Percentiles rank a stretch among this genome's conserved stretches.
Conservation (phyloP, 2,888 invertebrate species). For the Apotomis betuletana region DNA sequence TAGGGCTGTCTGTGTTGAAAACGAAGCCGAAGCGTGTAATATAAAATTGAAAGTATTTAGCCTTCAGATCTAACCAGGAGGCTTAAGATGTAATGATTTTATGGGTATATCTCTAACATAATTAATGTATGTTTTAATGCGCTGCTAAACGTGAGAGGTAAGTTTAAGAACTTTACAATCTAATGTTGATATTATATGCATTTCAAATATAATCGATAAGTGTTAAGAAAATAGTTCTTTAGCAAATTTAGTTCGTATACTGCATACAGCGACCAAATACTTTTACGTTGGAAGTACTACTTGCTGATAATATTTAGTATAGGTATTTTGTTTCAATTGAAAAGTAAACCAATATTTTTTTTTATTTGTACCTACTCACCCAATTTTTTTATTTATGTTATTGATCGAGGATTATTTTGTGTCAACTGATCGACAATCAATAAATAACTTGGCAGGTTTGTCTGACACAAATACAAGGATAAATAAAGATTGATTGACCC, state of each 20-base stretch:
- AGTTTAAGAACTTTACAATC: background rate
- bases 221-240: conserved; percentile 26
- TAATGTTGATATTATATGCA: background rate
- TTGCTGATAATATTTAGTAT: conserved; percentile 22
- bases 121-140: too few species aligned
- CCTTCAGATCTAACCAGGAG: conserved; percentile 23
- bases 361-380: background rate
- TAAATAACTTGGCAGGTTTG: too few species aligned
- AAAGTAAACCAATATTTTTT: too few species aligned
- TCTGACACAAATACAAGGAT: too few species aligned
- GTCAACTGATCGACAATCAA: too few species aligned
- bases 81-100: background rate
- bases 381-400: too few species aligned
- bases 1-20: too few species aligned
- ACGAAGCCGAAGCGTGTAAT: too few species aligned
- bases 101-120: background rate
- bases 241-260: conserved; percentile 44
- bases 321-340: too few species aligned
- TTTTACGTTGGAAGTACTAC: conserved; percentile 43
- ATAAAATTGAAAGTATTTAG: background rate
- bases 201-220: conserved; percentile 21
- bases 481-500: too few species aligned
- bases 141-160: background rate
- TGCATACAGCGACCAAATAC: conserved; percentile 76
- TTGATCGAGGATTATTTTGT: too few species aligned